Conservation (phyloP, 2,797 vertebrate genomes). For the Zalophus californianus region DNA sequence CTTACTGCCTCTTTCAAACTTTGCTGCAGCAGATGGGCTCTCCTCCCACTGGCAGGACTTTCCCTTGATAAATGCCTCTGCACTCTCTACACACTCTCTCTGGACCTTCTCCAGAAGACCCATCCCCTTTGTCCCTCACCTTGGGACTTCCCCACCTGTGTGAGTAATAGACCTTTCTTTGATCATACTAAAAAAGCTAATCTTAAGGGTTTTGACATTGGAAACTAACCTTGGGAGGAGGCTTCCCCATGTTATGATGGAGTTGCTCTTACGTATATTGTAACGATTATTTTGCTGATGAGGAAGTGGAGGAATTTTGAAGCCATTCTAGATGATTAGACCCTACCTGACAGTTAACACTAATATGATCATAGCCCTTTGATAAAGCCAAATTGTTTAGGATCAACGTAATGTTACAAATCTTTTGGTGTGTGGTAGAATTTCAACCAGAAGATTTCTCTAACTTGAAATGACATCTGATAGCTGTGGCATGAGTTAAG, state of each 20-base stretch:
- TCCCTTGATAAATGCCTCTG: neutral
- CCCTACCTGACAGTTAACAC: neutral
- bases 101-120: neutral
- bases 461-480: constrained; percentile 5
- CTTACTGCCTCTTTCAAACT: neutral
- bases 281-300: neutral
- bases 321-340: neutral
- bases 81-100: neutral
- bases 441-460: neutral
- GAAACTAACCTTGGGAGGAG: neutral
- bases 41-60: neutral
- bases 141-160: neutral
- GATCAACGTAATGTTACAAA: neutral
- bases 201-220: neutral
- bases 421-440: neutral
- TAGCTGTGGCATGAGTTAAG: neutral
- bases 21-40: neutral
- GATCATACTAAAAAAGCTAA: neutral
- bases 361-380: neutral
- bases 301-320: neutral
- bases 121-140: neutral
- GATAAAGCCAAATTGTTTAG: constrained; percentile 1
- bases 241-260: neutral
- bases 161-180: neutral
- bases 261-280: neutral